Evolutionary conservation across 2,888 invertebrate genomes (phyloP).

Genomic region (Polietes domitor): DNA sequence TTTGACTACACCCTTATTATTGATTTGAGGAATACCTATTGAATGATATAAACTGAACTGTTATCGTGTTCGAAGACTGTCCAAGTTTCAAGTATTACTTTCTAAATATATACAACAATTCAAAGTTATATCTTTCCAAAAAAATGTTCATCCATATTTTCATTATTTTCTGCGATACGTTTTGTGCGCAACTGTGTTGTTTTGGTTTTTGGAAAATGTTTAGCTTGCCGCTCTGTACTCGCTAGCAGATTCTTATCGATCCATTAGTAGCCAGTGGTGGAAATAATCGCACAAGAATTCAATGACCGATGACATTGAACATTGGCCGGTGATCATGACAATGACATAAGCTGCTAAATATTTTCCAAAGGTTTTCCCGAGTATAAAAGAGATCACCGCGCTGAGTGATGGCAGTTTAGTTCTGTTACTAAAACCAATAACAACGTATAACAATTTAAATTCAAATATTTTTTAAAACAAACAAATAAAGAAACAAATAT

Average conservation of each 20-base stretch:
- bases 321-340: conserved; percentile 2
- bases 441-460: not conserved
- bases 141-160: too few species aligned
- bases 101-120: too few species aligned
- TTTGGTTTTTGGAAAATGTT: not conserved
- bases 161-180: not conserved
- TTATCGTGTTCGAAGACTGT: too few species aligned
- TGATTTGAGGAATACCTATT: too few species aligned
- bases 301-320: conserved; percentile 8
- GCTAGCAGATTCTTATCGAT: conserved; percentile 3
- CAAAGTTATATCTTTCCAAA: too few species aligned
- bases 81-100: too few species aligned
- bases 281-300: not conserved
- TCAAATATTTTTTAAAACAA: not conserved
- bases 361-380: not conserved
- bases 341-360: not conserved
- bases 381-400: not conserved
- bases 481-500: not conserved
- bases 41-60: too few species aligned
- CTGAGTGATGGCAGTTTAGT: not conserved
- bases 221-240: too few species aligned
- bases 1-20: too few species aligned
- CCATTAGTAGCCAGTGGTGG: not conserved
- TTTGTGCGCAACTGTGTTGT: not conserved
- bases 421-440: not conserved